Percentiles rank a stretch among this genome's conserved stretches.
These are phyloP conservation scores for Oxyruncus cristatus DNA, from an alignment of 2,113 vertebrate genomes.

Conservation along the genomic window DNA sequence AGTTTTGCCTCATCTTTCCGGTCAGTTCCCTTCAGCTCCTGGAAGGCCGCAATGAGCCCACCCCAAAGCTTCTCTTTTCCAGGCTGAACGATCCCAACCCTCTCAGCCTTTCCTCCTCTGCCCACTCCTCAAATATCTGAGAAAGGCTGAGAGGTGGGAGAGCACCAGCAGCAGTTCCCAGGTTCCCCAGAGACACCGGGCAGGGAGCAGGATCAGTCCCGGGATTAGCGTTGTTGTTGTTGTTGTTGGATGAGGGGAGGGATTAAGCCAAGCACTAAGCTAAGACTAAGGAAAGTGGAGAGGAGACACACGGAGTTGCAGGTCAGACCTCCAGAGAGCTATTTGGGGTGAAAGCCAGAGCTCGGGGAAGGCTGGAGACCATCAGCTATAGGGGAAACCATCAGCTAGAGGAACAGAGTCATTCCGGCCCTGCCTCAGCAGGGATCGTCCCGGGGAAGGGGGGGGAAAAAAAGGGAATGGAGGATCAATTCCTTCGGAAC, in stretches of 20 bases:
- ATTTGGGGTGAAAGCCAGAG: not conserved
- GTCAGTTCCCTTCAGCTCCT: not conserved
- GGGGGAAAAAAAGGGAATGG: not conserved
- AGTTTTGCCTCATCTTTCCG: not conserved
- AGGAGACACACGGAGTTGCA: not conserved
- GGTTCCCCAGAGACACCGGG: not conserved
- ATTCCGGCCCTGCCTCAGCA: not conserved
- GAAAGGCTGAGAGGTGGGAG: not conserved
- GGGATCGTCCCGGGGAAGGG: not conserved
- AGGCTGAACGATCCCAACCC: accelerated
- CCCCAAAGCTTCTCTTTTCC: not conserved
- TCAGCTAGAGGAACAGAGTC: not conserved
- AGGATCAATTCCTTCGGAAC: not conserved
- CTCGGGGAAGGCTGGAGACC: not conserved
- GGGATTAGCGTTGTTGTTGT: too few species aligned
- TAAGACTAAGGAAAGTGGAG: not conserved
- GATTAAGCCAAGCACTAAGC: not conserved
- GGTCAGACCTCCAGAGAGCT: not conserved
- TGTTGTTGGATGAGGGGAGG: not conserved
- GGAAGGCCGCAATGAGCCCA: not conserved
- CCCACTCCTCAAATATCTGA: not conserved
- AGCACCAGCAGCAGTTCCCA: not conserved
- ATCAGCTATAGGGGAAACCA: not conserved
- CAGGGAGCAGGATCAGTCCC: not conserved
- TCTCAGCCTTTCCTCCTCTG: not conserved